A percentile compares a stretch with the other conserved stretches of the same genome.
Evolutionary conservation across 1,140 invertebrate species (phyloP).

Genomic region (Diploscapter pachys): DNA sequence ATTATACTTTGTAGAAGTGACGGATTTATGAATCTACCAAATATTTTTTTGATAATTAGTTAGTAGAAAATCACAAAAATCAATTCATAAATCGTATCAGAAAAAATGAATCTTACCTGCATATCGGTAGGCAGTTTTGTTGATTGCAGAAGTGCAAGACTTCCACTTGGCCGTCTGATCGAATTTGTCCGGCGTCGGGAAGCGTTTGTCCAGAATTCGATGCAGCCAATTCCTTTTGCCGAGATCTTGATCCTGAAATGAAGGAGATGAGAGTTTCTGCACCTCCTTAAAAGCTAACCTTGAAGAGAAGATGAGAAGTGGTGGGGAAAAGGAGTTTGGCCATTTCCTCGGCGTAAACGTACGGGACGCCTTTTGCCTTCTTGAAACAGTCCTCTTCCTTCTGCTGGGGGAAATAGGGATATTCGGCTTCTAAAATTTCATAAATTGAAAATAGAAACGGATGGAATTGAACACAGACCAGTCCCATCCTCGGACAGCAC

Average conservation of each 20-base stretch:
- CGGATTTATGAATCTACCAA: too few relatives aligned
- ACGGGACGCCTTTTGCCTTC: background rate
- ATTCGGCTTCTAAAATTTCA: constrained; percentile 3
- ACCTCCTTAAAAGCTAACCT: background rate
- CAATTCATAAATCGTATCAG: too few relatives aligned
- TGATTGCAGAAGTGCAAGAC: constrained; percentile 21
- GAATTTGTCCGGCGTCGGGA: constrained; percentile 20
- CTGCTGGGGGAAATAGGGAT: constrained; percentile 27
- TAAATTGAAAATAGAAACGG: background rate
- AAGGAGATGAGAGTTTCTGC: background rate
- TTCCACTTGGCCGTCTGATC: constrained; percentile 27
- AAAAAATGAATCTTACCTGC: constrained; percentile 3
- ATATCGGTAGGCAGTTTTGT: constrained; percentile 13
- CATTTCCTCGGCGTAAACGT: constrained; percentile 27
- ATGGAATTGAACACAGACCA: background rate
- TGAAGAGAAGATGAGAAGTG: constrained; percentile 25
- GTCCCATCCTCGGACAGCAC: constrained; percentile 20
- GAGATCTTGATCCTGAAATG: constrained; percentile 25
- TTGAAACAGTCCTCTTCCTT: constrained; percentile 27
- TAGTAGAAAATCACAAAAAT: too few relatives aligned
- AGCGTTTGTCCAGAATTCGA: constrained; percentile 13
- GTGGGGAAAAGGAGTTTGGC: constrained; percentile 12
- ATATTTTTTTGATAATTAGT: too few relatives aligned
- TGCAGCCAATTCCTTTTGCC: constrained; percentile 29
- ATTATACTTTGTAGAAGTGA: too few relatives aligned